Conservation (phyloP, 2,888 invertebrate genomes). For the Phalangium opilio region DNA sequence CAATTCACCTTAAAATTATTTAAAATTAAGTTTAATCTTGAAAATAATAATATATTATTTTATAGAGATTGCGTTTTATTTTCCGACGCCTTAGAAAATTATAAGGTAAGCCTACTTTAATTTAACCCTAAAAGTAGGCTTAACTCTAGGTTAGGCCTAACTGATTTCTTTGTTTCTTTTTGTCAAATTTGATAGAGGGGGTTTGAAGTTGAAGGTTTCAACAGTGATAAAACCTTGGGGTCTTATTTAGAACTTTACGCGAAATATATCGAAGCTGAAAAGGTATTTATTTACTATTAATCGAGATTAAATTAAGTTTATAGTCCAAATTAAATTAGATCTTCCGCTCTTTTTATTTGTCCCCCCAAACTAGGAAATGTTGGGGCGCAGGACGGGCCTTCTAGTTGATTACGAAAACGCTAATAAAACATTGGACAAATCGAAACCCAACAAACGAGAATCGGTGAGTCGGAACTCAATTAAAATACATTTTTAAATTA, state of each 20-base stretch:
- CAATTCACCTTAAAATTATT: no score
- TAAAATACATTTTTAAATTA: no score
- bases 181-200: no score
- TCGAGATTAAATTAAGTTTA: no score
- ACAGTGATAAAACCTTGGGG: conserved; percentile 31
- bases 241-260: conserved; percentile 28
- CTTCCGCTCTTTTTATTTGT: conserved; percentile 4
- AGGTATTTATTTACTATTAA: conserved; percentile 25
- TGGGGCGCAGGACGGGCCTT: conserved; percentile 30
- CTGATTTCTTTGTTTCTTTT: no score
- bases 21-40: no score
- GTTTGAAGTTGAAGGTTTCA: conserved; percentile 26
- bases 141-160: no score
- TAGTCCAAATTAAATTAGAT: background rate
- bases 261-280: conserved; percentile 29
- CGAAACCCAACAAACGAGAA: conserved; percentile 30
- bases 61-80: background rate
- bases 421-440: conserved; percentile 31
- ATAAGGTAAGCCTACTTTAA: conserved; percentile 23
- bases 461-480: conserved; percentile 27
- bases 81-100: conserved; percentile 16
- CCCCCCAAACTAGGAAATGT: conserved; percentile 30
- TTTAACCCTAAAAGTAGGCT: no score
- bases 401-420: conserved; percentile 33
- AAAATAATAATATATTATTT: background rate